These are phyloP conservation scores for Drosophila subsilvestris DNA, from an alignment of 2,888 invertebrate species.

Conservation along the genomic window DNA sequence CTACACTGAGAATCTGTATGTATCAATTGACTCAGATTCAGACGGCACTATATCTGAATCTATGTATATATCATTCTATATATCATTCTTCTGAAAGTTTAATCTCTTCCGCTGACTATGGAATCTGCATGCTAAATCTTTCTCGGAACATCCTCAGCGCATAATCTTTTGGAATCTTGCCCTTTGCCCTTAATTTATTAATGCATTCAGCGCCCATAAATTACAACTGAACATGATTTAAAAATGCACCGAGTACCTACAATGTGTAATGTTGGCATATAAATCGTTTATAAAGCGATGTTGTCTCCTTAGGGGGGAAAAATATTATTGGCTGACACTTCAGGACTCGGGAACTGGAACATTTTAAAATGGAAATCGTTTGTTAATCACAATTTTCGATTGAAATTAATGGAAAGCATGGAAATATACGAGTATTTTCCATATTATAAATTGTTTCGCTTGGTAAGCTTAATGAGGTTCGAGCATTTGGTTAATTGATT, in stretches of 20 bases:
- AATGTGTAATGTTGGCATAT: slow-evolving; percentile 32
- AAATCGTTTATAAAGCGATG: slow-evolving; percentile 27
- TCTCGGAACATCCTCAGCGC: background rate
- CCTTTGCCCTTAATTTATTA: slow-evolving; percentile 20
- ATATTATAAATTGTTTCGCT: slow-evolving; percentile 35
- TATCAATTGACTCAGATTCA: background rate
- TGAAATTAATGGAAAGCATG: slow-evolving; percentile 37
- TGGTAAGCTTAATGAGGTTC: slow-evolving; percentile 38
- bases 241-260: slow-evolving; percentile 30
- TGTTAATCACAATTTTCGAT: slow-evolving; percentile 28
- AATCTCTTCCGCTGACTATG: background rate
- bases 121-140: background rate
- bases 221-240: slow-evolving; percentile 37
- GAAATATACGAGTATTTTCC: slow-evolving; percentile 33
- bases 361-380: slow-evolving; percentile 20
- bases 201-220: slow-evolving; percentile 25
- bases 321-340: slow-evolving; percentile 44
- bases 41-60: too few species aligned
- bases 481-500: slow-evolving; percentile 54
- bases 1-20: background rate
- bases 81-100: background rate
- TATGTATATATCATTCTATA: too few species aligned
- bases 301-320: slow-evolving; percentile 13
- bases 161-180: slow-evolving; percentile 8
- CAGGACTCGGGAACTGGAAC: slow-evolving; percentile 4